Percentiles rank a stretch among this genome's conserved stretches.
These are phyloP conservation scores for Drosophila busckii DNA, from an alignment of 1,140 invertebrate genomes.

Conservation along the genomic window DNA sequence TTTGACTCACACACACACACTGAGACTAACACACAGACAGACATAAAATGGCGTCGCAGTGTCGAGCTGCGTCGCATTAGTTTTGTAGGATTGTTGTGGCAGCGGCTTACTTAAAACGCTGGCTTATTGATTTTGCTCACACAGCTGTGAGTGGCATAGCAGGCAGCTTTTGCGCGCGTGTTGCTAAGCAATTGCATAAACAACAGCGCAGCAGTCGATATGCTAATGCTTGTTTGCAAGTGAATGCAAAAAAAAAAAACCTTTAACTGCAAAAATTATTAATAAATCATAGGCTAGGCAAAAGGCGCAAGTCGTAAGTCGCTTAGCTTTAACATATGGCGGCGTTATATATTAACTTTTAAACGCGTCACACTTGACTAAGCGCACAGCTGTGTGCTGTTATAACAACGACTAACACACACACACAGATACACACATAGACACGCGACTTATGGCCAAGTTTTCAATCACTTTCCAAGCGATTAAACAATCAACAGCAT, in stretches of 20 bases:
- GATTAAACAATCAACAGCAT: slow-evolving; percentile 73
- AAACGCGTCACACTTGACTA: too few relatives aligned
- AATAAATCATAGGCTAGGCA: too few relatives aligned
- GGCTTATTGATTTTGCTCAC: slow-evolving; percentile 56
- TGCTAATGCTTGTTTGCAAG: background rate
- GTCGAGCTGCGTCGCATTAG: slow-evolving; percentile 49
- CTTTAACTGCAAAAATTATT: too few relatives aligned
- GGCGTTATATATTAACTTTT: too few relatives aligned
- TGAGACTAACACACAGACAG: background rate
- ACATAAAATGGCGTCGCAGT: slow-evolving; percentile 52
- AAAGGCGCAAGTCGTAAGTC: too few relatives aligned
- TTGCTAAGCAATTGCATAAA: slow-evolving; percentile 15
- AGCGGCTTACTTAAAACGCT: slow-evolving; percentile 47
- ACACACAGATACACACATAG: background rate
- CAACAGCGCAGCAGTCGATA: background rate
- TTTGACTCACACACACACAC: background rate
- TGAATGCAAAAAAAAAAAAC: too few relatives aligned
- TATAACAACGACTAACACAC: background rate
- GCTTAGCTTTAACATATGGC: too few relatives aligned
- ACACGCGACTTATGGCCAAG: slow-evolving; percentile 51
- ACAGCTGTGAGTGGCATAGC: slow-evolving; percentile 11
- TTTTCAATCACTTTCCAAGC: slow-evolving; percentile 73
- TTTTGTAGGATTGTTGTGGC: slow-evolving; percentile 48
- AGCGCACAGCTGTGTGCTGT: too few relatives aligned
- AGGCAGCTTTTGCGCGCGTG: slow-evolving; percentile 3